Base-by-base conservation (phyloP, 2,888 invertebrate species). In the Ptilodon capucinus region DNA sequence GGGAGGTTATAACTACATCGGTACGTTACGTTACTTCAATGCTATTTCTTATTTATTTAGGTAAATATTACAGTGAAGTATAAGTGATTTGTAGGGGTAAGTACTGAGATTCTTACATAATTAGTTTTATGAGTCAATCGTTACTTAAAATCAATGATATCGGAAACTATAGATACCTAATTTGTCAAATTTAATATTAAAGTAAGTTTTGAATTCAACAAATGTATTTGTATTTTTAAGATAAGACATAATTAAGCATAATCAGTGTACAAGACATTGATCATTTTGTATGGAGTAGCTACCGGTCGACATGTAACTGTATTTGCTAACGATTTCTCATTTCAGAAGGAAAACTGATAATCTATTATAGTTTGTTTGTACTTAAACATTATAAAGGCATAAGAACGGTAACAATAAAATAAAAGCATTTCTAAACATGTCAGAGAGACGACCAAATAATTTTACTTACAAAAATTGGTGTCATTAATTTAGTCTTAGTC, bases 341-440 rank as follows among this genome's bases (percentile, higher is more conserved):
- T 86, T 84, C 80, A 77, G 82, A 86, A 87, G 84, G 81, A 83
- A 79, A 86, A 83, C 84, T 85, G 84, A 86, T 84, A 74, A 84
- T 82, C 85, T 88, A 86, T 81, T 87, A 85, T 86, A 88, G 84
- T 89, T 91, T 90, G 86, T 86, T 89, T 91, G 91, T 91, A 91
- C 91, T 91, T 91, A 91, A 86, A 86, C 86, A 85, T 79, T 82
- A 75, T 86, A 86, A 89, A 87, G 81, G 71, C 86, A 81, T 89
- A 91, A 91, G 89, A 79, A 88, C 82, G 79, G 85, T 86, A 90
- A 88, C 84, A 89, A 87, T 88, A 85, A 87, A 84, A 82, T 79
- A 76, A 89, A 90, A 86, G 79, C 82, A 86, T 91, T 91, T 89
- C 86, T 87, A 87, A 90, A 88, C 82, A 84, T 82, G n/a, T n/a